Conservation (phyloP, 2,888 invertebrate species). For the Nomada lathburiana region DNA sequence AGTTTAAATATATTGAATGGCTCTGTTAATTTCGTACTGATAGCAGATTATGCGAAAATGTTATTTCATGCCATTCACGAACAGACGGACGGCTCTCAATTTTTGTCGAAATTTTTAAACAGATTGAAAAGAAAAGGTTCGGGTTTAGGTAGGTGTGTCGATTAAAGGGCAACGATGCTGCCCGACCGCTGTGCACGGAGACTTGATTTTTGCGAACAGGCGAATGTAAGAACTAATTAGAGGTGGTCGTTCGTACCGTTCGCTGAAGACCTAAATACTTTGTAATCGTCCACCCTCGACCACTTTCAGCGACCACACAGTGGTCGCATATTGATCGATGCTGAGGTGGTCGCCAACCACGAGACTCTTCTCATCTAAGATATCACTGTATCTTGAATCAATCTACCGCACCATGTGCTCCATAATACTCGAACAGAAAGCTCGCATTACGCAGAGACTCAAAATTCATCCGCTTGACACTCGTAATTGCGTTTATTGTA, state of each 20-base stretch:
- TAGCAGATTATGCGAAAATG: too few species aligned
- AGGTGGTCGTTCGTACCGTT: conserved; percentile 53
- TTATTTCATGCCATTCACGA: too few species aligned
- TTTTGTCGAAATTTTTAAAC: too few species aligned
- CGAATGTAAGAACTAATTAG: conserved; percentile 36
- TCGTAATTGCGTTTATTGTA: too few species aligned
- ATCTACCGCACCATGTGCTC: not conserved
- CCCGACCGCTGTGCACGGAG: not conserved
- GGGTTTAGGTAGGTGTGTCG: too few species aligned
- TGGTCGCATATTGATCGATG: conserved; percentile 65
- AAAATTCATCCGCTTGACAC: too few species aligned
- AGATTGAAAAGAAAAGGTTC: too few species aligned
- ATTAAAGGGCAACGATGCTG: too few species aligned
- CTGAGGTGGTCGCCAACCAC: conserved; percentile 51
- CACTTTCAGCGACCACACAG: conserved; percentile 52
- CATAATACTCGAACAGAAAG: too few species aligned
- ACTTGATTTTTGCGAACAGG: conserved; percentile 36
- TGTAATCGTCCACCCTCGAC: conserved; percentile 69
- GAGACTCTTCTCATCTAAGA: conserved; percentile 30
- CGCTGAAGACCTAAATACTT: conserved; percentile 61
- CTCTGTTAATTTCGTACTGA: too few species aligned
- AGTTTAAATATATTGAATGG: not conserved
- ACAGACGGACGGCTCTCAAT: too few species aligned
- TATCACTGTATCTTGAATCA: not conserved
- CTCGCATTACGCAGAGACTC: too few species aligned